These are phyloP conservation scores for Drosophila mauritiana DNA, from an alignment of 1,140 invertebrate genomes.

Conservation along the genomic window DNA sequence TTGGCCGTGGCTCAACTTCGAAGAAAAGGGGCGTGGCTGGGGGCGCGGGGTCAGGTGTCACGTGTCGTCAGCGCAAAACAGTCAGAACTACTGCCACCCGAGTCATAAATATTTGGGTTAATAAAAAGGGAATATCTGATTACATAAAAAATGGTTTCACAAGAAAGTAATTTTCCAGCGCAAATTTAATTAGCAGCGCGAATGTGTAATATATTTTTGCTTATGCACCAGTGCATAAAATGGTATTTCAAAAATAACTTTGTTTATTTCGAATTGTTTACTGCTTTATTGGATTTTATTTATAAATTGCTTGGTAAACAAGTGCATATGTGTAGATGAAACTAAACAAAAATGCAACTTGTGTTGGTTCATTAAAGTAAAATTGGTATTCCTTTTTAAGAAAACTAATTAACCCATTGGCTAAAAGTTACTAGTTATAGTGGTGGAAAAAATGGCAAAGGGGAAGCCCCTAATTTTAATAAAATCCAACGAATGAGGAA, in stretches of 20 bases:
- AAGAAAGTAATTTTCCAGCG: too few relatives aligned
- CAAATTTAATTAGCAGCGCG: too few relatives aligned
- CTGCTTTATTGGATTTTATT: constrained; percentile 12
- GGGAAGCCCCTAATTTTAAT: neutral
- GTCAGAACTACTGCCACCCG: neutral
- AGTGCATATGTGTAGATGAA: neutral
- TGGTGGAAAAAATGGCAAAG: neutral
- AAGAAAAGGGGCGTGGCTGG: neutral
- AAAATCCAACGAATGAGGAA: neutral
- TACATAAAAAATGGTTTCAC: neutral
- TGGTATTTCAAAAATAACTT: neutral
- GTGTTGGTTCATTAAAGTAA: neutral
- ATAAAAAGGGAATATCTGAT: neutral
- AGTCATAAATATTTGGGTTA: neutral
- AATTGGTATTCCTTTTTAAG: neutral
- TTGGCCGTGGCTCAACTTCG: constrained; percentile 7
- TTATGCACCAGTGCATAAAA: constrained; percentile 4
- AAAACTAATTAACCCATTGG: neutral
- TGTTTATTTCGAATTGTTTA: neutral
- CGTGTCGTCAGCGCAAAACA: constrained; percentile 25
- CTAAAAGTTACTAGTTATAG: neutral
- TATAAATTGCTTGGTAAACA: constrained; percentile 16
- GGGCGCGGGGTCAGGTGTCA: constrained; percentile 13
- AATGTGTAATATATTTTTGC: neutral
- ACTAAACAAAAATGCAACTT: neutral